These are phyloP conservation scores for Karalla daura DNA, from an alignment of 2,797 vertebrate genomes.

Conservation along the genomic window DNA sequence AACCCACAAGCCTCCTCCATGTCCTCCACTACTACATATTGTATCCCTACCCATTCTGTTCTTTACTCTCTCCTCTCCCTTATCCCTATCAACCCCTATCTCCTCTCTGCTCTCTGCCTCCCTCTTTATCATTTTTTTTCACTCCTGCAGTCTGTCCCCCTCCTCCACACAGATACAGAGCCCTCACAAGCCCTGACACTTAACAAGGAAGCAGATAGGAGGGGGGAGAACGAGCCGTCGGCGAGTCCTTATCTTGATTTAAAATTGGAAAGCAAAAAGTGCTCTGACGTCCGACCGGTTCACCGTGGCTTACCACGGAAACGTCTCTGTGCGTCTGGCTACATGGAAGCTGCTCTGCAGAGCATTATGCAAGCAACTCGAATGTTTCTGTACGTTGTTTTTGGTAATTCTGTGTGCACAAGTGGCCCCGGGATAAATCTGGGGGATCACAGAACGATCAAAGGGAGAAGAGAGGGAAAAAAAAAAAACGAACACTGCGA, in stretches of 20 bases:
- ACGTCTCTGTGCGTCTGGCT: neutral
- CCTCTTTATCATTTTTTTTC: constrained; percentile 32
- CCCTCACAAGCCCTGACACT: constrained; percentile 19
- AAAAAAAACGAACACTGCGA: no score
- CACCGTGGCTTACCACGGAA: neutral
- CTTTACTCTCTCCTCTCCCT: constrained; percentile 12
- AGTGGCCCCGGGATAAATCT: neutral
- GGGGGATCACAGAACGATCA: neutral
- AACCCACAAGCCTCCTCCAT: constrained; percentile 18
- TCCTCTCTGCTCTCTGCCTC: constrained; percentile 5
- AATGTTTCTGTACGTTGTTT: neutral
- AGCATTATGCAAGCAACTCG: neutral
- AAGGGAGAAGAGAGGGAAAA: neutral
- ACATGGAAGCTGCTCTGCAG: neutral
- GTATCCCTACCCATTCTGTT: constrained; percentile 6
- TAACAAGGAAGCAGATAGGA: neutral
- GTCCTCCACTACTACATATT: no score
- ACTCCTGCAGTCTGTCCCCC: constrained; percentile 7
- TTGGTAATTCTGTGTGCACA: neutral
- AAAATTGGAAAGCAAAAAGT: constrained; percentile 10
- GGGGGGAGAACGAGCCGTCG: constrained; percentile 3
- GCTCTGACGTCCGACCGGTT: neutral
- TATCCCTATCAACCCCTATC: neutral
- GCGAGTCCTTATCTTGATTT: constrained; percentile 23
- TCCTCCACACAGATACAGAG: constrained; percentile 2